phyloP scores from a whole-genome alignment of 2,888 invertebrate genomes.

The Anthophora plumipes region DNA sequence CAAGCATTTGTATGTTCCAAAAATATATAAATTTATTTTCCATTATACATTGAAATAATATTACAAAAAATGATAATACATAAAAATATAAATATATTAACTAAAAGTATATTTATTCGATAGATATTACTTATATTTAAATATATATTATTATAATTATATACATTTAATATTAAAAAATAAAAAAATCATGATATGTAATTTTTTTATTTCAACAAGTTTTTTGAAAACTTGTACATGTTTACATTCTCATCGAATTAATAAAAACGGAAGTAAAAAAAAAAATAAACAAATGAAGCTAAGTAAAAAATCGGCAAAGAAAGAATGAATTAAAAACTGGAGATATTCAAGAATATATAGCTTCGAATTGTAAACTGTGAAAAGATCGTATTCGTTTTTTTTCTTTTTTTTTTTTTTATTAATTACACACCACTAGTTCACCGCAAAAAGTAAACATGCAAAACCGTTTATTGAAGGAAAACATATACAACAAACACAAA shows the following conservation, averaged over 20 bases:
- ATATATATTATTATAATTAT: not conserved
- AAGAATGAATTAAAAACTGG: constrained; percentile 6
- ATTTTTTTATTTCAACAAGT: not conserved
- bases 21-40: not conserved
- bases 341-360: not conserved
- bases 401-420: not conserved
- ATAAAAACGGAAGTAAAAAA: not conserved
- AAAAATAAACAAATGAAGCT: not conserved
- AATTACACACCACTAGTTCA: constrained; percentile 8
- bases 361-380: constrained; percentile 1
- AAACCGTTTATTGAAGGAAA: constrained; percentile 21
- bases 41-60: not conserved
- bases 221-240: not conserved
- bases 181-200: not conserved
- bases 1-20: not conserved
- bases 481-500: constrained; percentile 30
- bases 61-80: not conserved
- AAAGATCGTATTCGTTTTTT: no score
- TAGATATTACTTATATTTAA: not conserved
- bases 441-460: constrained; percentile 22
- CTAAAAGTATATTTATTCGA: not conserved
- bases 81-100: not conserved
- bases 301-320: not conserved
- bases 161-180: not conserved
- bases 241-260: constrained; percentile 7